Percentiles rank a stretch among this genome's conserved stretches.
Evolutionary conservation across 1,140 invertebrate genomes (phyloP).

Genomic region (Aethina tumida): DNA sequence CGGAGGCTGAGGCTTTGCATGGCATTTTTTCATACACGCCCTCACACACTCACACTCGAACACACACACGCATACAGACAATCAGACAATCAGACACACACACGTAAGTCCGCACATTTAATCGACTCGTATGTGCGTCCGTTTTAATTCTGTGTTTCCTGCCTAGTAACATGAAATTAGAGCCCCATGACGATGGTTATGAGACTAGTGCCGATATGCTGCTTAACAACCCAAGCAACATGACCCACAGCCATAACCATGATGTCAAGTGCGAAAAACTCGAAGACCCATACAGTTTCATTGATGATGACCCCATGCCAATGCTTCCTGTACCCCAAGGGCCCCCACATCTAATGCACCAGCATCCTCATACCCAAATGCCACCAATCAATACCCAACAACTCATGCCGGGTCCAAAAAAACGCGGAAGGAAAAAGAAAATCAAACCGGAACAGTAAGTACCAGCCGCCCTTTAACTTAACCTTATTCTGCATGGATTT

Average conservation of each 20-base stretch:
- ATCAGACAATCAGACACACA: slow-evolving; percentile 1
- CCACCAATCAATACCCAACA: slow-evolving; percentile 39
- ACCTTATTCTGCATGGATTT: not conserved
- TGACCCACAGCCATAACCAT: slow-evolving; percentile 25
- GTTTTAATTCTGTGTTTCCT: slow-evolving; percentile 9
- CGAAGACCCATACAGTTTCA: slow-evolving; percentile 71
- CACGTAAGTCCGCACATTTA: no score
- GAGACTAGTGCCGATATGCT: slow-evolving; percentile 74
- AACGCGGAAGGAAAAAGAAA: slow-evolving; percentile 74
- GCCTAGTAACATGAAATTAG: slow-evolving; percentile 49
- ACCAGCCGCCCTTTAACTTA: slow-evolving; percentile 5
- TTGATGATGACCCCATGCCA: slow-evolving; percentile 59
- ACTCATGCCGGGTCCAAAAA: slow-evolving; percentile 61
- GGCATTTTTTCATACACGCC: slow-evolving; percentile 16
- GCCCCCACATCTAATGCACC: slow-evolving; percentile 26
- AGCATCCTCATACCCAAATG: no score
- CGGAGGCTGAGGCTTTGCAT: no score
- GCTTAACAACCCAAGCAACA: slow-evolving; percentile 37
- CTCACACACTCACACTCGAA: slow-evolving; percentile 6
- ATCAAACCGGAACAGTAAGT: slow-evolving; percentile 50
- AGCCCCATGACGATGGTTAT: slow-evolving; percentile 75
- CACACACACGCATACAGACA: not conserved
- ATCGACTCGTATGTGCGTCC: slow-evolving; percentile 3
- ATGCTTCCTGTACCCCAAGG: slow-evolving; percentile 36
- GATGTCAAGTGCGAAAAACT: slow-evolving; percentile 51